Conservation (phyloP, 2,888 invertebrate species). For the Ecliptopera silaceata region DNA sequence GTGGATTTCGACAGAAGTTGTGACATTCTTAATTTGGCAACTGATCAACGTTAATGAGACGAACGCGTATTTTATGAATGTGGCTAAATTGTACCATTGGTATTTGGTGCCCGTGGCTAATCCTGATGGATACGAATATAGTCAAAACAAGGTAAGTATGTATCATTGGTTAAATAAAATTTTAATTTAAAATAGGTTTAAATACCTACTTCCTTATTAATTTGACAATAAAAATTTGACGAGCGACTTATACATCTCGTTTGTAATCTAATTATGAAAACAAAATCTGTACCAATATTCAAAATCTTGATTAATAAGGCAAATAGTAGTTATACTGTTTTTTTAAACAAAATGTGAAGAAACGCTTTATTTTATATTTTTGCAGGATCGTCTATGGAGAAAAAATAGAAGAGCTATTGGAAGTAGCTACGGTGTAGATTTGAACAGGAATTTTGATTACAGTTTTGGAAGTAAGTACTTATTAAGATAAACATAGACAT, state of each 20-base stretch:
- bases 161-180: no score
- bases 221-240: no score
- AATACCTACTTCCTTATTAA: no score
- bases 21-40: constrained; percentile 82
- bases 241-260: no score
- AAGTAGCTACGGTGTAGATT: constrained; percentile 80
- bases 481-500: neutral
- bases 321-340: no score
- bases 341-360: no score
- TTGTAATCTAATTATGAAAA: no score
- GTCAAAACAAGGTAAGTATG: constrained; percentile 40
- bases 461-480: constrained; percentile 75
- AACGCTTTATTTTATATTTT: no score
- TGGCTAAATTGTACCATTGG: constrained; percentile 84
- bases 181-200: no score
- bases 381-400: constrained; percentile 84
- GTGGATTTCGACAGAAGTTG: constrained; percentile 86
- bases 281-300: no score
- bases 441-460: constrained; percentile 85
- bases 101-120: constrained; percentile 87
- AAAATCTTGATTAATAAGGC: no score
- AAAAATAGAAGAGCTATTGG: constrained; percentile 79
- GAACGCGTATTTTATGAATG: constrained; percentile 51
- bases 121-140: constrained; percentile 81
- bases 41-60: constrained; percentile 66